Percentiles rank a stretch among this genome's conserved stretches.
Conservation (phyloP, 2,113 vertebrate genomes). For the Planiliza haematocheilus region DNA sequence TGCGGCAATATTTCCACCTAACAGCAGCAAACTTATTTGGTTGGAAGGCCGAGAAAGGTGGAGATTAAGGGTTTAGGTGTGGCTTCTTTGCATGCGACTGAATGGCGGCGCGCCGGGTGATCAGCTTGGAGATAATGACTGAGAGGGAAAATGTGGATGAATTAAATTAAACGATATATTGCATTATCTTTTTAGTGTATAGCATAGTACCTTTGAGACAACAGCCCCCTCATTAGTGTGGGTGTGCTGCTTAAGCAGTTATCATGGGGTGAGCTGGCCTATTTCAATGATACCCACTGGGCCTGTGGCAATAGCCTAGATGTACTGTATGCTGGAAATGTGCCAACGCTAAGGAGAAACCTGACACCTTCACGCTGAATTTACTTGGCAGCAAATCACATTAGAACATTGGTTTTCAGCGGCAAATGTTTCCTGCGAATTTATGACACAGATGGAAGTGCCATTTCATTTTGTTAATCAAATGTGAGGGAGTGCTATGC, state of each 20-base stretch:
- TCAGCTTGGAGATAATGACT: not conserved
- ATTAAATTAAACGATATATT: not conserved
- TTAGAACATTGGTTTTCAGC: conserved; percentile 19
- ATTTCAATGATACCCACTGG: conserved; percentile 57
- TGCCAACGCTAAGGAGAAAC: conserved; percentile 53
- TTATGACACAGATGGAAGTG: not conserved
- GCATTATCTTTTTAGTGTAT: conserved; percentile 1
- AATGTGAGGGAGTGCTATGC: not conserved
- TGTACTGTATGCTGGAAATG: conserved; percentile 36
- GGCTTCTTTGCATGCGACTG: conserved; percentile 15
- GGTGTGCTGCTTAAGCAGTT: conserved; percentile 35
- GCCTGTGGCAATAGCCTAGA: conserved; percentile 49
- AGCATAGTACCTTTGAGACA: conserved; percentile 14
- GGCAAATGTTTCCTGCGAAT: conserved; percentile 30
- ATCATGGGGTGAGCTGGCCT: conserved; percentile 47
- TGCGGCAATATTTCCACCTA: not conserved
- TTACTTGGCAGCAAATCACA: conserved; percentile 25
- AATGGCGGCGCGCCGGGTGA: conserved; percentile 26
- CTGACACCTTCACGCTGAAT: conserved; percentile 47
- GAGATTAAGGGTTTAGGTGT: not conserved
- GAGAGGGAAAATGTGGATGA: conserved; percentile 14
- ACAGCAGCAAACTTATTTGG: conserved; percentile 10
- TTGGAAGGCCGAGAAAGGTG: conserved; percentile 13
- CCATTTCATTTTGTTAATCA: conserved; percentile 35
- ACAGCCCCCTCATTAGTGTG: conserved; percentile 31